Conservation (phyloP, 2,797 vertebrate species). For the Agapornis canus region DNA sequence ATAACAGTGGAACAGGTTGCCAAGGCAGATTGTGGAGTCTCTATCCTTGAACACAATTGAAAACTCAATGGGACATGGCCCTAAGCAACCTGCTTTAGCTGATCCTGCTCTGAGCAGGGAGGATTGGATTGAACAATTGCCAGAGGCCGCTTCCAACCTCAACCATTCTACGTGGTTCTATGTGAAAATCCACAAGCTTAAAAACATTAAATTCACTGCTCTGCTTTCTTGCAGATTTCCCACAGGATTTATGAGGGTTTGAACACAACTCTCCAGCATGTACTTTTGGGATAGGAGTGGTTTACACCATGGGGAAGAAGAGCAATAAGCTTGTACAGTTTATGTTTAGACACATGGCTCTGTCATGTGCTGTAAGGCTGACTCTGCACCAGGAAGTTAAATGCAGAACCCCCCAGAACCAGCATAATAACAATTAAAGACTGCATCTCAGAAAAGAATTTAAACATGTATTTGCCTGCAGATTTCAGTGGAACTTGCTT, state of each 20-base stretch:
- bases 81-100: not conserved
- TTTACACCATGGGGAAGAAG: not conserved
- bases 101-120: not conserved
- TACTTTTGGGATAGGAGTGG: not conserved
- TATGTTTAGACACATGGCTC: not conserved
- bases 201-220: not conserved
- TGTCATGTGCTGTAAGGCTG: not conserved
- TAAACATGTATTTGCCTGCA: not conserved
- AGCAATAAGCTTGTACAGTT: not conserved
- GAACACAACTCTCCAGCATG: not conserved
- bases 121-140: not conserved
- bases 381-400: not conserved
- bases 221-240: not conserved
- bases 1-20: not conserved
- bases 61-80: fast-evolving
- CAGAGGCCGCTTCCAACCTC: not conserved
- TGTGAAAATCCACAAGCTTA: not conserved
- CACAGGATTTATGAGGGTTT: not conserved
- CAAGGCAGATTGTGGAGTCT: not conserved
- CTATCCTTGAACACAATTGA: not conserved
- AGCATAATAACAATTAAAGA: not conserved
- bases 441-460: not conserved
- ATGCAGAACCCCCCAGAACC: not conserved
- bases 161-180: not conserved
- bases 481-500: not conserved